A percentile compares a stretch with the other conserved stretches of the same genome.
Evolutionary conservation across 2,113 vertebrate species (phyloP).

Genomic region (Lipophrys pholis): DNA sequence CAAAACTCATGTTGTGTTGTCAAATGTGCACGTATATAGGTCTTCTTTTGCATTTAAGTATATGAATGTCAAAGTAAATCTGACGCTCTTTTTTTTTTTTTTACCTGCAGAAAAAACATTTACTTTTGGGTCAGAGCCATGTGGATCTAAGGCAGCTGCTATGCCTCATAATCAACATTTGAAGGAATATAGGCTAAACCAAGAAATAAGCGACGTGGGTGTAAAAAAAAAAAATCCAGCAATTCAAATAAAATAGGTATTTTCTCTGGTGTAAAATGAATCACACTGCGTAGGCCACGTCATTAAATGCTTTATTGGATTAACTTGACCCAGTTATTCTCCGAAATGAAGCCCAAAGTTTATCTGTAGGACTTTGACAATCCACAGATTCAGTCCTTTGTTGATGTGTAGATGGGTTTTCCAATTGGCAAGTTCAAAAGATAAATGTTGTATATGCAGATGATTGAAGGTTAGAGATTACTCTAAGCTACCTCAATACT

Average conservation of each 20-base stretch:
- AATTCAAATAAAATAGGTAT: neutral
- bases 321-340: constrained; percentile 11
- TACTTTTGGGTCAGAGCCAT: constrained; percentile 1
- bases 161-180: constrained; percentile 7
- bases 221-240: constrained; percentile 28
- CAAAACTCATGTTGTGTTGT: too few species aligned
- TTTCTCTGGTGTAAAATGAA: constrained; percentile 39
- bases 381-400: neutral
- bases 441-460: too few species aligned
- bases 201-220: constrained; percentile 48
- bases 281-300: constrained; percentile 14
- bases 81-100: constrained; percentile 8
- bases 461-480: neutral
- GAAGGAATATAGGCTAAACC: constrained; percentile 24
- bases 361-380: neutral
- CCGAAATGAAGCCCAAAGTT: neutral
- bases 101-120: neutral
- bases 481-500: too few species aligned
- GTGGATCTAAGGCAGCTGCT: neutral
- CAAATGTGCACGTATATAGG: too few species aligned
- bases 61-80: neutral
- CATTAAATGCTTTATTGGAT: constrained; percentile 48
- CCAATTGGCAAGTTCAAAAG: neutral
- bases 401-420: constrained; percentile 11
- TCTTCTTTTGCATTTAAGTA: too few species aligned